phyloP scores from a whole-genome alignment of 1,140 invertebrate species.

The Arion vulgaris region DNA sequence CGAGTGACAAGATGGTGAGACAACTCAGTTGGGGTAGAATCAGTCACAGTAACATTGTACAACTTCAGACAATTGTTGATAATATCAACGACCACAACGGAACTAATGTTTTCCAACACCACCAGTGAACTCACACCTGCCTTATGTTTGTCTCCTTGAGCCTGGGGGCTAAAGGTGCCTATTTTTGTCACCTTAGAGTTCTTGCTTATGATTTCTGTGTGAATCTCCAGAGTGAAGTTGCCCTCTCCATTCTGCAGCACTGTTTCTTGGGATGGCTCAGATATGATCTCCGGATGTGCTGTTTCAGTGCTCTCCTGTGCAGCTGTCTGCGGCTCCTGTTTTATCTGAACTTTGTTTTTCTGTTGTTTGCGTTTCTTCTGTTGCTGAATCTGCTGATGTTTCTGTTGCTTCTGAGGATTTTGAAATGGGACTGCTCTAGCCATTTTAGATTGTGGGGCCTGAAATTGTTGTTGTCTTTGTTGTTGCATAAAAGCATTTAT shows the following conservation, averaged over 20 bases:
- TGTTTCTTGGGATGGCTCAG: background rate
- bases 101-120: constrained; percentile 20
- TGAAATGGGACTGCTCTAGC: constrained; percentile 14
- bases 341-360: constrained; percentile 26
- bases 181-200: constrained; percentile 16
- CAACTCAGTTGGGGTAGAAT: background rate
- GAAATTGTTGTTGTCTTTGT: constrained; percentile 10
- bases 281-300: background rate
- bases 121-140: constrained; percentile 29
- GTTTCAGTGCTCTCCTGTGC: background rate
- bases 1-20: constrained; percentile 6
- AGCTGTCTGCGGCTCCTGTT: background rate
- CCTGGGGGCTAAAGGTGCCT: constrained; percentile 2
- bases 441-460: constrained; percentile 33
- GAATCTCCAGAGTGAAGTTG: background rate
- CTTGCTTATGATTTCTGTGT: background rate
- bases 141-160: constrained; percentile 19
- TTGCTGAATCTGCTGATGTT: constrained; percentile 13
- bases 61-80: constrained; percentile 37
- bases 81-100: constrained; percentile 28
- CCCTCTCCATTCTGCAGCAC: background rate
- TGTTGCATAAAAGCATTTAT: constrained; percentile 36
- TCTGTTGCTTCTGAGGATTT: background rate
- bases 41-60: background rate
- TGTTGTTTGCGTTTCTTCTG: constrained; percentile 27